Percentiles rank a stretch among this genome's conserved stretches.
Evolutionary conservation across 2,113 vertebrate genomes (phyloP).

Genomic region (Zeus faber): DNA sequence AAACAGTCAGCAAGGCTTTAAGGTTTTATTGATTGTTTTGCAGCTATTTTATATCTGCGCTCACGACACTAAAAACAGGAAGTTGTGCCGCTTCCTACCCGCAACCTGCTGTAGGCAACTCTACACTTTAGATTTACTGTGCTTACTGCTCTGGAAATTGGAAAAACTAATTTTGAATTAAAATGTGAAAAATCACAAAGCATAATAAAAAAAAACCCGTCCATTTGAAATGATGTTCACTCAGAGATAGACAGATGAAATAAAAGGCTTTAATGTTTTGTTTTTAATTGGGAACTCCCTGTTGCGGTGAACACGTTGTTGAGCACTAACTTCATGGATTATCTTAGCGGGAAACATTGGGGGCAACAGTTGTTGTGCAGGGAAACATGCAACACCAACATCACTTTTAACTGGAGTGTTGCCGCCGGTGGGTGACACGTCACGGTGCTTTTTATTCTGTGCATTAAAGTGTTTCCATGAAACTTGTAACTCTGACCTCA

Average conservation of each 20-base stretch:
- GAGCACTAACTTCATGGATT: conserved; percentile 58
- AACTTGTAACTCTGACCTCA: conserved; percentile 62
- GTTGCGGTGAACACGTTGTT: conserved; percentile 58
- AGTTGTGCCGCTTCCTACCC: too few species aligned
- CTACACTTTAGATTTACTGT: too few species aligned
- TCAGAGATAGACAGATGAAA: conserved; percentile 57
- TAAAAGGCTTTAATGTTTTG: conserved; percentile 68
- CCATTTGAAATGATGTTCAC: conserved; percentile 56
- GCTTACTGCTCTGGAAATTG: too few species aligned
- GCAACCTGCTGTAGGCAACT: too few species aligned
- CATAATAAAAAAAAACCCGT: conserved; percentile 63
- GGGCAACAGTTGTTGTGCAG: conserved; percentile 56
- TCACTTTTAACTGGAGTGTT: conserved; percentile 66
- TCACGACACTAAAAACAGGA: too few species aligned
- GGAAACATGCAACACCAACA: conserved; percentile 73
- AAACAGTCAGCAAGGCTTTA: too few species aligned
- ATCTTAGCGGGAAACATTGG: conserved; percentile 50
- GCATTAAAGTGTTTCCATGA: conserved; percentile 53
- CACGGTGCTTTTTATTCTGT: conserved; percentile 47
- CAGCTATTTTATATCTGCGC: too few species aligned
- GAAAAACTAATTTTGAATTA: too few species aligned
- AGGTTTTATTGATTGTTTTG: too few species aligned
- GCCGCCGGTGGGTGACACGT: conserved; percentile 64
- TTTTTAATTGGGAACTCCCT: conserved; percentile 61
- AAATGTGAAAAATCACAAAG: conserved; percentile 45